Percentiles rank a stretch among this genome's conserved stretches.
Conservation (phyloP, 2,888 invertebrate genomes). For the Empis stercorea region DNA sequence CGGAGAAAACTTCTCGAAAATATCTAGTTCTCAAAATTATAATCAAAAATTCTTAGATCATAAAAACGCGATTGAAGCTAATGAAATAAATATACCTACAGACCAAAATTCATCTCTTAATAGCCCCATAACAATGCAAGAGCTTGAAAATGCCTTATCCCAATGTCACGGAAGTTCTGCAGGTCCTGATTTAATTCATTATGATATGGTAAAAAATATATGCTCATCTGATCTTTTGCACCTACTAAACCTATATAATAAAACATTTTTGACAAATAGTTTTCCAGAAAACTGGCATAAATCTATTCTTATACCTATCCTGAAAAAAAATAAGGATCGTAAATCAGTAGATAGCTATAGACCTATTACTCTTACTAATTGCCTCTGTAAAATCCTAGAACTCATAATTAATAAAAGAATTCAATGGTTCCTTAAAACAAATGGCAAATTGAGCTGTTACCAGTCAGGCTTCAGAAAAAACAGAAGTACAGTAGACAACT, state of each 20-base stretch:
- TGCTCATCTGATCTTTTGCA: neutral
- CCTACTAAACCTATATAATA: neutral
- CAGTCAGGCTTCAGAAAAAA: too few species aligned
- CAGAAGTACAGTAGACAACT: too few species aligned
- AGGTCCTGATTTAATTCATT: neutral
- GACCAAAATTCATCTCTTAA: too few species aligned
- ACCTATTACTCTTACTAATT: conserved; percentile 3
- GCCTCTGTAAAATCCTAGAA: conserved; percentile 1
- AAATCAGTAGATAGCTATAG: neutral
- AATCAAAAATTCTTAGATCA: too few species aligned
- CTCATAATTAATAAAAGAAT: conserved; percentile 3
- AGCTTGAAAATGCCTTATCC: neutral
- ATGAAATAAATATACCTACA: too few species aligned
- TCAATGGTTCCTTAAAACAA: neutral
- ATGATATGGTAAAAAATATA: conserved; percentile 1
- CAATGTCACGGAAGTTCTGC: neutral
- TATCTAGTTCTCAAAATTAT: too few species aligned
- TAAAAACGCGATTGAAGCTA: too few species aligned
- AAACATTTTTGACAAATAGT: neutral
- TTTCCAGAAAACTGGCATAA: conserved; percentile 1
- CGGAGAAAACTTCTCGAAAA: too few species aligned
- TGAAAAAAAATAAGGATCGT: neutral
- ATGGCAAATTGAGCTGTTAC: too few species aligned
- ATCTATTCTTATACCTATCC: neutral
- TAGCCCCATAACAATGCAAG: neutral